These are phyloP conservation scores for Ia io DNA, from an alignment of 2,113 vertebrate species.

Conservation along the genomic window DNA sequence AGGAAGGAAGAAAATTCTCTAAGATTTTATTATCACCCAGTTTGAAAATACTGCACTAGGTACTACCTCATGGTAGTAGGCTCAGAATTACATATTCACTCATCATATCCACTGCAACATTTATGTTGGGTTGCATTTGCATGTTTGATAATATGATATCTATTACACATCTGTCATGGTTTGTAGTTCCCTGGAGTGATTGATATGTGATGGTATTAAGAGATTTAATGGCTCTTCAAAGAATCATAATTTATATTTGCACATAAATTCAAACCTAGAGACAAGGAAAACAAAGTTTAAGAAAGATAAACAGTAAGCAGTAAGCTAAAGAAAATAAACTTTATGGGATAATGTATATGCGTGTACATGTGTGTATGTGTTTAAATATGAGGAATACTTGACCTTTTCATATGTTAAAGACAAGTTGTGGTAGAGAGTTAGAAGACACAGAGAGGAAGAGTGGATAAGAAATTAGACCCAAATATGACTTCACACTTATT, in stretches of 20 bases:
- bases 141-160: neutral
- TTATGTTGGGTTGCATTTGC: neutral
- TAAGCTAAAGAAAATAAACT: slow-evolving; percentile 1
- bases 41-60: neutral
- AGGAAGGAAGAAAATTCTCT: neutral
- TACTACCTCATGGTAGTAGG: neutral
- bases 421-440: neutral
- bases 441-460: neutral
- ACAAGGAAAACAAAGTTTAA: neutral
- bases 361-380: neutral
- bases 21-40: neutral
- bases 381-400: neutral
- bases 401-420: neutral
- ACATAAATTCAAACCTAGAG: neutral
- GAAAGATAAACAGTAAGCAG: neutral
- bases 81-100: neutral
- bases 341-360: neutral
- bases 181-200: neutral
- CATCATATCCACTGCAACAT: neutral
- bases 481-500: neutral
- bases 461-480: neutral
- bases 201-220: neutral
- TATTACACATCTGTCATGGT: neutral
- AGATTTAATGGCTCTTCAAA: neutral
- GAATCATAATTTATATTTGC: neutral